Percentiles rank a stretch among this genome's conserved stretches.
These are phyloP conservation scores for Tenthredo distinguenda DNA, from an alignment of 2,888 invertebrate genomes.

Conservation along the genomic window DNA sequence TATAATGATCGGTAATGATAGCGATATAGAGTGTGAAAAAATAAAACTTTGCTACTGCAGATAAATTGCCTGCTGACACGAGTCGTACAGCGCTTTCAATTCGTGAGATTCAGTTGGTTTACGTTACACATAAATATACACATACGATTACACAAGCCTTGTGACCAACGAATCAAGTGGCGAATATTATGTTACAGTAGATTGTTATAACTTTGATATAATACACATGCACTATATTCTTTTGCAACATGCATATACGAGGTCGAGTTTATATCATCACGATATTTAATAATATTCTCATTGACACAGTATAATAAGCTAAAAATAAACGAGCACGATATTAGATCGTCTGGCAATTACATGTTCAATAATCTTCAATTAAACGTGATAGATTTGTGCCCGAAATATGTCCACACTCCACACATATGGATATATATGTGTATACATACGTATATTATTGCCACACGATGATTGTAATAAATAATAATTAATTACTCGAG, in stretches of 20 bases:
- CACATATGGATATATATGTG: not conserved
- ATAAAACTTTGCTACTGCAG: not conserved
- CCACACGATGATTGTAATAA: conserved; percentile 9
- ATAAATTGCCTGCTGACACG: not conserved
- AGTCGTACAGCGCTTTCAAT: not conserved
- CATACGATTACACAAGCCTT: conserved; percentile 6
- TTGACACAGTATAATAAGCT: not conserved
- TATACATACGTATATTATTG: not conserved
- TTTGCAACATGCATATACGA: conserved; percentile 12
- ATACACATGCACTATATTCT: conserved; percentile 4
- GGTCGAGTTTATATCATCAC: not conserved
- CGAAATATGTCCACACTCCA: conserved; percentile 26
- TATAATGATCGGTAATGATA: not conserved
- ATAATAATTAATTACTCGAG: conserved; percentile 56
- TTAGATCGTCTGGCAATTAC: conserved; percentile 34
- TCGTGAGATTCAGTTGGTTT: not conserved
- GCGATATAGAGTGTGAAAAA: not conserved
- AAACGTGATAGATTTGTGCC: conserved; percentile 37
- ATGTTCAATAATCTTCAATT: conserved; percentile 33
- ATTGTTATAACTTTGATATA: conserved; percentile 10
- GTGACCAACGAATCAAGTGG: conserved; percentile 2
- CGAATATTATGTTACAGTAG: conserved; percentile 21
- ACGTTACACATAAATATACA: not conserved
- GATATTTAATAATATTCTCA: conserved; percentile 18
- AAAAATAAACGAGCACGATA: conserved; percentile 9